Percentiles rank a stretch among this genome's conserved stretches.
Evolutionary conservation across 1,140 invertebrate species (phyloP).

Genomic region (Archegozetes longisetosus): DNA sequence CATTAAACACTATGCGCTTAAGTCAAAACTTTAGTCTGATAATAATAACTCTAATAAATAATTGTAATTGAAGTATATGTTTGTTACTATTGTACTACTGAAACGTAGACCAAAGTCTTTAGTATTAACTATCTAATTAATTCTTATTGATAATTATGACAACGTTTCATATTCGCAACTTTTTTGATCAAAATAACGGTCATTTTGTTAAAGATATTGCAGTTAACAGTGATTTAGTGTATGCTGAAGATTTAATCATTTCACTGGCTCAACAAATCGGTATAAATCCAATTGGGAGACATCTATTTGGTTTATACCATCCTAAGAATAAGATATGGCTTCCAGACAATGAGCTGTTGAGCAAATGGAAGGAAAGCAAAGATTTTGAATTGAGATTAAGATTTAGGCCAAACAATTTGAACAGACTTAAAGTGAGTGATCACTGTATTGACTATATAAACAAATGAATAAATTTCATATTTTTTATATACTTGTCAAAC

Average conservation of each 20-base stretch:
- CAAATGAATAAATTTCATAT: not conserved
- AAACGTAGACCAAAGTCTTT: no score
- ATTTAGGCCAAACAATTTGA: conserved; percentile 48
- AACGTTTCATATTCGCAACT: not conserved
- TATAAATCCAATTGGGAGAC: conserved; percentile 53
- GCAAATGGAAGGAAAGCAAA: conserved; percentile 37
- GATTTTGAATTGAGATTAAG: conserved; percentile 48
- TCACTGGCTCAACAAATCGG: conserved; percentile 45
- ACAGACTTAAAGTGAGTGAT: conserved; percentile 31
- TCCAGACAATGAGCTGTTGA: conserved; percentile 37
- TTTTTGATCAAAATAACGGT: not conserved
- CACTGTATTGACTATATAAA: not conserved
- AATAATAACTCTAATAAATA: no score
- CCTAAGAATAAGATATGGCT: conserved; percentile 44
- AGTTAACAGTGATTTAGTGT: not conserved
- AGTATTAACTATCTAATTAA: no score
- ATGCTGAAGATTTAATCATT: conserved; percentile 50
- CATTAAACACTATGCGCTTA: no score
- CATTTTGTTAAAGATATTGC: not conserved
- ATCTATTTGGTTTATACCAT: conserved; percentile 53
- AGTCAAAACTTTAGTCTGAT: no score
- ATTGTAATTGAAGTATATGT: no score
- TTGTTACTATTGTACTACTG: no score
- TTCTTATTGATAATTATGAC: no score
- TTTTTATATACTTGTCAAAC: not conserved